phyloP scores from a whole-genome alignment of 1,140 invertebrate genomes.

The Temnothorax nylanderi region DNA sequence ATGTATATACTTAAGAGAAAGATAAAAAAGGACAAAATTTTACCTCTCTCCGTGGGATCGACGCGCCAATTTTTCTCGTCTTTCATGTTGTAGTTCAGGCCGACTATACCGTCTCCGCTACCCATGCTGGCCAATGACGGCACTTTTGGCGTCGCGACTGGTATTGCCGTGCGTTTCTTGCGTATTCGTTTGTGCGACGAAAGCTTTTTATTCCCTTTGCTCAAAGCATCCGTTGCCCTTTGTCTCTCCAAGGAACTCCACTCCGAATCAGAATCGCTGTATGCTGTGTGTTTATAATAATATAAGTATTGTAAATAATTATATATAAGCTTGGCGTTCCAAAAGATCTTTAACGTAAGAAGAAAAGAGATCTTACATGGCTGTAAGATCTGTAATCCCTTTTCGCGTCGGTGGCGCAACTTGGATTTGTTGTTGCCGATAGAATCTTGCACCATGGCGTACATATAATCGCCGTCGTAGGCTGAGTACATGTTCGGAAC shows the following conservation, averaged over 20 bases:
- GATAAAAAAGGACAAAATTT: conserved; percentile 25
- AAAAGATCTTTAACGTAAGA: background rate
- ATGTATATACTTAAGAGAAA: background rate
- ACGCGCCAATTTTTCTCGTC: conserved; percentile 84
- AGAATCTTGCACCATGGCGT: conserved; percentile 88
- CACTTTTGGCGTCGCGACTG: conserved; percentile 94
- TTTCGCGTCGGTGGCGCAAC: conserved; percentile 88
- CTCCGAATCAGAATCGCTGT: conserved; percentile 95
- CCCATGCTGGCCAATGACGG: conserved; percentile 86
- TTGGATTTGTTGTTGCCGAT: conserved; percentile 87
- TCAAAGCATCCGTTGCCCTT: conserved; percentile 88
- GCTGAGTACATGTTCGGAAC: conserved; percentile 87
- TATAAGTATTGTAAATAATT: conserved; percentile 12
- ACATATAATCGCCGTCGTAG: conserved; percentile 87
- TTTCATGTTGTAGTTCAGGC: conserved; percentile 81
- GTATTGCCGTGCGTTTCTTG: conserved; percentile 91
- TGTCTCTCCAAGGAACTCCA: conserved; percentile 92
- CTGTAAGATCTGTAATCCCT: too few species aligned
- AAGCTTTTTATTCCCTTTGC: conserved; percentile 90
- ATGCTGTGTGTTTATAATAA: conserved; percentile 84
- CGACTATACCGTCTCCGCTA: conserved; percentile 80
- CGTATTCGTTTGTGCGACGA: conserved; percentile 92
- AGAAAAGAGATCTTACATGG: conserved; percentile 85
- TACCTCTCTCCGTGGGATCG: conserved; percentile 82
- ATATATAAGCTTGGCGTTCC: background rate